Evolutionary conservation across 2,797 vertebrate species (phyloP).

Genomic region (Clarias fuscus): DNA sequence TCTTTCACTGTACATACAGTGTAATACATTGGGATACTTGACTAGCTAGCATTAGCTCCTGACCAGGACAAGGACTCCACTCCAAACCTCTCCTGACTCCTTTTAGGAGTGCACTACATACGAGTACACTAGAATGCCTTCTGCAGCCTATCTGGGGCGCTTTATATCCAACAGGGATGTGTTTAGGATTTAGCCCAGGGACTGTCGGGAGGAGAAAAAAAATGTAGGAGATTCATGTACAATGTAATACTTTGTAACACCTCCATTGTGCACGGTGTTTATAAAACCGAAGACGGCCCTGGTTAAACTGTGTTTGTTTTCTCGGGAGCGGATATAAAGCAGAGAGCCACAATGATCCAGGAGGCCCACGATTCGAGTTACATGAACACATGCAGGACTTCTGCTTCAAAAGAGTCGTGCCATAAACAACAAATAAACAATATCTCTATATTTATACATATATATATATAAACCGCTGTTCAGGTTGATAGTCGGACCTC

Average conservation of each 20-base stretch:
- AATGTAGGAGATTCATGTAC: neutral
- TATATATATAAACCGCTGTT: neutral
- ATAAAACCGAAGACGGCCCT: neutral
- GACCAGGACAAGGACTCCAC: neutral
- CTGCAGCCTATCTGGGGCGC: neutral
- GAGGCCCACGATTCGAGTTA: conserved; percentile 35
- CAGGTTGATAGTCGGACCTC: neutral
- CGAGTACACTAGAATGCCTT: neutral
- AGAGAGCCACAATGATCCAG: neutral
- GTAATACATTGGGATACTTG: neutral
- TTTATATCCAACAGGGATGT: neutral
- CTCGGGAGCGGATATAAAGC: neutral
- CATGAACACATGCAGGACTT: conserved; percentile 13
- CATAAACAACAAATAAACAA: neutral
- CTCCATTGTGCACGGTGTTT: neutral
- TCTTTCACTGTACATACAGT: neutral
- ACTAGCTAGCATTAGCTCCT: conserved; percentile 18
- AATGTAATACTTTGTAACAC: neutral
- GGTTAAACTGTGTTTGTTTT: neutral
- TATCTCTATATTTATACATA: too few species aligned
- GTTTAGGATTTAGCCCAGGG: conserved; percentile 6
- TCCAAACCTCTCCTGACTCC: neutral
- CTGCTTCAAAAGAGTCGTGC: neutral
- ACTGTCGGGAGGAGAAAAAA: neutral
- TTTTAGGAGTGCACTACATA: neutral